Percentiles rank a stretch among this genome's conserved stretches.
These are phyloP conservation scores for Brachirus orientalis DNA, from an alignment of 2,113 vertebrate species.

Conservation along the genomic window DNA sequence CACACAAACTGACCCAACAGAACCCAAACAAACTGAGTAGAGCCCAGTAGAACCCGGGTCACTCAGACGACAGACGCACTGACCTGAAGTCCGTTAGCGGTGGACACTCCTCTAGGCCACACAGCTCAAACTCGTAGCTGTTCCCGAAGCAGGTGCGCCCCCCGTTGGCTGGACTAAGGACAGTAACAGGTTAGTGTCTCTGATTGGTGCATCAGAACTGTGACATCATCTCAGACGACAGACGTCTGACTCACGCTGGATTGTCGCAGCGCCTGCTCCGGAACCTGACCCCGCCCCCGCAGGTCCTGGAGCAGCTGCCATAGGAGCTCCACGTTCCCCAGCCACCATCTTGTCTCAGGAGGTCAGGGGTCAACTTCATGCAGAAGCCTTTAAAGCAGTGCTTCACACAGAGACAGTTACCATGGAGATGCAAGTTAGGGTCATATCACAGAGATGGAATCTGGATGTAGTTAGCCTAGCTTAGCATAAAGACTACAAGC, in stretches of 20 bases:
- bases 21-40: background rate
- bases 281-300: slow-evolving; percentile 90
- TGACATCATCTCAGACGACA: slow-evolving; percentile 13
- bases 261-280: slow-evolving; percentile 91
- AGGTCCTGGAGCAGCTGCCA: slow-evolving; percentile 92
- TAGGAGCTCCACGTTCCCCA: slow-evolving; percentile 95
- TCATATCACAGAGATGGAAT: background rate
- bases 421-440: background rate
- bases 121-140: slow-evolving; percentile 93
- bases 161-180: slow-evolving; percentile 89
- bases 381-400: slow-evolving; percentile 97
- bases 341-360: slow-evolving; percentile 92
- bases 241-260: slow-evolving; percentile 86
- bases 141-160: slow-evolving; percentile 92
- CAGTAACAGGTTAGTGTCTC: slow-evolving; percentile 20
- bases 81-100: slow-evolving; percentile 89
- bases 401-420: slow-evolving; percentile 66
- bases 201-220: background rate
- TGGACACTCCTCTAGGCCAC: slow-evolving; percentile 88
- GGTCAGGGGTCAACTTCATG: slow-evolving; percentile 91
- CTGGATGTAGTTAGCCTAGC: background rate
- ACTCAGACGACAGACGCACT: slow-evolving; percentile 6
- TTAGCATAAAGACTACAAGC: no score
- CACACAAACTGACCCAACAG: background rate
- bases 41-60: background rate